Evolutionary conservation across 2,113 vertebrate genomes (phyloP).

Genomic region (Madoqua kirkii): DNA sequence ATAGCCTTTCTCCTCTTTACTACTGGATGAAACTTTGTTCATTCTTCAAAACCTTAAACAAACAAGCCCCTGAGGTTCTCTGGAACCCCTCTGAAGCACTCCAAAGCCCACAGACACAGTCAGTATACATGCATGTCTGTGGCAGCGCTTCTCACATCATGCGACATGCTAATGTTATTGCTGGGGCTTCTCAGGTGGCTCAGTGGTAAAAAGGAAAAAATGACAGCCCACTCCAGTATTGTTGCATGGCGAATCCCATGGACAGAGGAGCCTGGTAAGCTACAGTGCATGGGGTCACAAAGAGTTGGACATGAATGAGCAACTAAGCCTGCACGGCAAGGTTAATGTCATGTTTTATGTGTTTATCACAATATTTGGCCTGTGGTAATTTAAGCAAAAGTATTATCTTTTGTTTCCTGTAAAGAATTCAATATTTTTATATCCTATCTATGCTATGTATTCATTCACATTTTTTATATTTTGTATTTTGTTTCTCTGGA

Average conservation of each 20-base stretch:
- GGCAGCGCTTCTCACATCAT: not conserved
- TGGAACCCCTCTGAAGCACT: not conserved
- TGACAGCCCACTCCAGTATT: not conserved
- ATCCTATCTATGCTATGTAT: not conserved
- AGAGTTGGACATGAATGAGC: not conserved
- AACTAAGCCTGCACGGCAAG: rapidly evolving
- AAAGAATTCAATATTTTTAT: not conserved
- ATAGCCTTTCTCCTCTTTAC: not conserved
- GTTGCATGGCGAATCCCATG: not conserved
- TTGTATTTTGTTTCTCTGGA: not conserved
- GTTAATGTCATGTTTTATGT: not conserved
- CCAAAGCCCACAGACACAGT: not conserved
- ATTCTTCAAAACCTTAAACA: not conserved
- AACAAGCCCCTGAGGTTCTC: not conserved
- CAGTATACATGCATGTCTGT: not conserved
- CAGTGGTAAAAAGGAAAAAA: not conserved
- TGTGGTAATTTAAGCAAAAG: not conserved
- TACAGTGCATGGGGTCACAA: not conserved
- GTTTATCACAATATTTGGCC: not conserved
- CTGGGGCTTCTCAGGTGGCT: not conserved
- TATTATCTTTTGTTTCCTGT: not conserved
- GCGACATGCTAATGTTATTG: rapidly evolving
- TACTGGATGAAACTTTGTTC: not conserved
- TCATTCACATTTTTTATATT: not conserved
- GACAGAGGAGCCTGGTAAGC: not conserved